Percentiles rank a stretch among this genome's conserved stretches.
Conservation (phyloP, 2,113 vertebrate genomes). For the Capra hircus region DNA sequence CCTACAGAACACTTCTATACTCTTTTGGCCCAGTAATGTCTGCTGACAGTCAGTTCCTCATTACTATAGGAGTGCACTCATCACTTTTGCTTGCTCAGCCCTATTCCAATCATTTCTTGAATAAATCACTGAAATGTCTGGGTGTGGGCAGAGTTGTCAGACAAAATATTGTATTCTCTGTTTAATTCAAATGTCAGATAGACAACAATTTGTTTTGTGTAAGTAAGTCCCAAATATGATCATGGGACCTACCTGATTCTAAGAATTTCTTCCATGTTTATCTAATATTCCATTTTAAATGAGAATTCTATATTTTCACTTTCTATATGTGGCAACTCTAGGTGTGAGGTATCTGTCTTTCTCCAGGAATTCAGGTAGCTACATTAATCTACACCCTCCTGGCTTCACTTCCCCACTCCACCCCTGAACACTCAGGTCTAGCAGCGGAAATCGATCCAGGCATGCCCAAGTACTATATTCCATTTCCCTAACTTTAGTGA, state of each 20-base stretch:
- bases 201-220: not conserved
- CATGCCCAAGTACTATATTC: not conserved
- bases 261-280: not conserved
- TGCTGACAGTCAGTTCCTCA: not conserved
- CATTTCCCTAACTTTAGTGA: not conserved
- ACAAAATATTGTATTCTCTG: not conserved
- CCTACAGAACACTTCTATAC: not conserved
- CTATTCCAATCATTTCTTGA: not conserved
- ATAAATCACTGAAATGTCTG: not conserved
- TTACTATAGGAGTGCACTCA: not conserved
- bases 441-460: not conserved
- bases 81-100: not conserved
- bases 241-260: not conserved
- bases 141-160: not conserved
- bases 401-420: not conserved
- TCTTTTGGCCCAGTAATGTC: not conserved
- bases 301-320: not conserved
- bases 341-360: not conserved
- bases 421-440: not conserved
- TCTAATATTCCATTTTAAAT: not conserved
- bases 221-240: not conserved
- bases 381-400: not conserved
- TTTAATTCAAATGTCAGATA: not conserved
- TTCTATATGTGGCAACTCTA: not conserved
- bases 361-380: not conserved